These are phyloP conservation scores for Rhinogobius similis DNA, from an alignment of 2,113 vertebrate species.

Conservation along the genomic window DNA sequence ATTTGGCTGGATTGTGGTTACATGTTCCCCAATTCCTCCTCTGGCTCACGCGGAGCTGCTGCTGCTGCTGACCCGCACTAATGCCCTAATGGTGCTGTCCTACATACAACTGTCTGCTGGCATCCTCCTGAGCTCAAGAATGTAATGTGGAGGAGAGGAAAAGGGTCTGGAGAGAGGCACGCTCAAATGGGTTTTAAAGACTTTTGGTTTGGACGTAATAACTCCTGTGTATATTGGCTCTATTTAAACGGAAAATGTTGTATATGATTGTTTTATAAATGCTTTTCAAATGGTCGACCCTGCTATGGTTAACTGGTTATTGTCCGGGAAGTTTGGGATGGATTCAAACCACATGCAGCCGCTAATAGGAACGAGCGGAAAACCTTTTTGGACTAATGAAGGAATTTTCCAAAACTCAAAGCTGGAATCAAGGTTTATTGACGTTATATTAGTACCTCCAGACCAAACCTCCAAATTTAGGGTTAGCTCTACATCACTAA, in stretches of 20 bases:
- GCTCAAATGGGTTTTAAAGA: conserved; percentile 8
- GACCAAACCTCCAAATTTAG: background rate
- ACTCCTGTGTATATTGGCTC: background rate
- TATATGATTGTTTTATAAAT: background rate
- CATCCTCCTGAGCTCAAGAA: conserved; percentile 42
- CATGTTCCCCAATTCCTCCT: conserved; percentile 23
- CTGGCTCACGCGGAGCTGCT: conserved; percentile 8
- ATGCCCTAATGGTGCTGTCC: conserved; percentile 35
- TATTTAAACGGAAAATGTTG: background rate
- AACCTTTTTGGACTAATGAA: background rate
- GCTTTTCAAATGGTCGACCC: background rate
- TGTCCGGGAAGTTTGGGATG: background rate
- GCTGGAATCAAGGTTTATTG: background rate
- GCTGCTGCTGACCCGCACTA: conserved; percentile 21
- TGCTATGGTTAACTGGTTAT: background rate
- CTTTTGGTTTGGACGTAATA: background rate
- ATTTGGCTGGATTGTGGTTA: conserved; percentile 31
- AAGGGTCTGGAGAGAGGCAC: conserved; percentile 35
- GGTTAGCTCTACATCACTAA: no score
- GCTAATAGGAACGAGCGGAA: background rate
- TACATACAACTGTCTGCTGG: conserved; percentile 70
- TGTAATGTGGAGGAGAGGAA: conserved; percentile 22
- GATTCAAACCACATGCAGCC: background rate
- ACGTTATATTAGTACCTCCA: background rate
- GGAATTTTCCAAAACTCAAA: background rate